phyloP scores from a whole-genome alignment of 37 sponge, comb jelly and placozoan genomes.

The Petrosia ficiformis region DNA sequence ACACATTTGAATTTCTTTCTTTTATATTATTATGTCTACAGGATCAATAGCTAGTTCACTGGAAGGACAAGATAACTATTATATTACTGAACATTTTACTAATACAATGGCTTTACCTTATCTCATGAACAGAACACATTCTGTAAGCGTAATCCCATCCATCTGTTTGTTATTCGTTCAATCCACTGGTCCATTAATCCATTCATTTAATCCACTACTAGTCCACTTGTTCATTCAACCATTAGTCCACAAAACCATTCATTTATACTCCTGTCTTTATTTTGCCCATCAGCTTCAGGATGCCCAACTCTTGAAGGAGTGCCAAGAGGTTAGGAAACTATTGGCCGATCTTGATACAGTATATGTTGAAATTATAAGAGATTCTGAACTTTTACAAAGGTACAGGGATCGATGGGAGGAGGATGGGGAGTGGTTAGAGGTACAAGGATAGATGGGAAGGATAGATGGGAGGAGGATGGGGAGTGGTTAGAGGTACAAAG shows the following conservation, averaged over 20 bases:
- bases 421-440: neutral
- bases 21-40: neutral
- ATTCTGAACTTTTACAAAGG: conserved; percentile 3
- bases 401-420: too few species aligned
- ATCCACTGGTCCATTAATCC: too few species aligned
- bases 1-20: neutral
- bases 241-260: neutral
- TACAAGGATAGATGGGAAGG: neutral
- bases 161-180: too few species aligned
- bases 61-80: neutral
- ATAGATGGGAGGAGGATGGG: neutral
- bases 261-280: neutral
- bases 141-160: conserved; percentile 17
- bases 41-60: neutral
- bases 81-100: conserved; percentile 34
- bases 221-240: too few species aligned
- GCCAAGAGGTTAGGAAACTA: neutral
- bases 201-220: too few species aligned
- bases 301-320: neutral
- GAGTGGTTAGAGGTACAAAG: neutral
- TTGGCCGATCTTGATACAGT: neutral
- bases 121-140: neutral
- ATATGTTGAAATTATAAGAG: neutral
- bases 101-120: conserved; percentile 54
- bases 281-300: neutral